Evolutionary conservation across 2,888 invertebrate genomes (phyloP).

Genomic region (Pycnomerus fuliginosus): DNA sequence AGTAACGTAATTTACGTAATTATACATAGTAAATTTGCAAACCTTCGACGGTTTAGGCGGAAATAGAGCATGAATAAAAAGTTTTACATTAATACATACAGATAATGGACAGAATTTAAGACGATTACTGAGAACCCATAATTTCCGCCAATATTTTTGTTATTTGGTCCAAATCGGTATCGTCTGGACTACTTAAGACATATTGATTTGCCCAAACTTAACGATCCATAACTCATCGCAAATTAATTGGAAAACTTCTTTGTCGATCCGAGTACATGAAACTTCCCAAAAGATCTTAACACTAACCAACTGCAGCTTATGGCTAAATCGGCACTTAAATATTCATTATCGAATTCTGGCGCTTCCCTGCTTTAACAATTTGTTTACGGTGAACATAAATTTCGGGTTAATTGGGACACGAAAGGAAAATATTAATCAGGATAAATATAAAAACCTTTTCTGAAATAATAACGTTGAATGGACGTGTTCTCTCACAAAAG

Average conservation of each 20-base stretch:
- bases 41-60: constrained; percentile 1
- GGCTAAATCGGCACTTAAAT: constrained; percentile 16
- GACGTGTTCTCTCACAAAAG: no score
- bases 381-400: background rate
- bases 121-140: no score
- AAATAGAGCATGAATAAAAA: no score
- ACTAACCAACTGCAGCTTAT: constrained; percentile 10
- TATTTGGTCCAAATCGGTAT: no score
- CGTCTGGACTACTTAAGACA: no score
- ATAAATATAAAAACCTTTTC: no score
- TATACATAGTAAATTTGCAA: constrained; percentile 9
- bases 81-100: no score
- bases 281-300: constrained; percentile 11
- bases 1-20: constrained; percentile 12
- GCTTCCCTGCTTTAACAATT: background rate
- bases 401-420: background rate
- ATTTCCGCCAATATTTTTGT: no score
- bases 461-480: no score
- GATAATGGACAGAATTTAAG: no score
- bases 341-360: constrained; percentile 13
- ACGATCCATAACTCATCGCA: constrained; percentile 15
- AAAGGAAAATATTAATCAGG: no score
- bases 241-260: constrained; percentile 19
- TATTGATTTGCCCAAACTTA: constrained; percentile 10
- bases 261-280: constrained; percentile 10